Percentiles rank a stretch among this genome's conserved stretches.
phyloP scores from a whole-genome alignment of 2,888 invertebrate species.

The Cheilosia soror region DNA sequence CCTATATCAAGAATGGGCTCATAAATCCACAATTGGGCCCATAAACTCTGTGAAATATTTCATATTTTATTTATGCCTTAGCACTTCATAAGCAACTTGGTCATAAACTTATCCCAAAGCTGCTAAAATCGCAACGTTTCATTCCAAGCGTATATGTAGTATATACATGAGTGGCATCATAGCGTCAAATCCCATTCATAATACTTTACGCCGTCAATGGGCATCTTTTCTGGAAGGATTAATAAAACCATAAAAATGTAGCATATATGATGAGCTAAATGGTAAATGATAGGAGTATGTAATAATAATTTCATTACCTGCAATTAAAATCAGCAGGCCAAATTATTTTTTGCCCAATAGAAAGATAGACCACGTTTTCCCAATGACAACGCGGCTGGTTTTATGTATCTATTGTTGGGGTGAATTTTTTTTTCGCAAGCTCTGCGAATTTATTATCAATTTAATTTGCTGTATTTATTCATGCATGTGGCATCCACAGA shows the following conservation, averaged over 20 bases:
- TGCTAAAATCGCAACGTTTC: constrained; percentile 19
- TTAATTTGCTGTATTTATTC: constrained; percentile 53
- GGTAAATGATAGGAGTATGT: not conserved
- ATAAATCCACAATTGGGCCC: constrained; percentile 39
- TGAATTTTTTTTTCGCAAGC: constrained; percentile 33
- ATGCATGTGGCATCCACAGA: constrained; percentile 53
- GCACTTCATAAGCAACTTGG: constrained; percentile 55
- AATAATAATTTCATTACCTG: constrained; percentile 34
- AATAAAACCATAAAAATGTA: constrained; percentile 40
- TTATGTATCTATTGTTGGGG: constrained; percentile 9
- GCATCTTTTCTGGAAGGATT: constrained; percentile 23
- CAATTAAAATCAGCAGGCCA: constrained; percentile 22
- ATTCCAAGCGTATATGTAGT: not conserved
- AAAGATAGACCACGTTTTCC: not conserved
- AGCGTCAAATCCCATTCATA: constrained; percentile 14
- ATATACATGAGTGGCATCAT: not conserved
- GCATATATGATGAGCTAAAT: constrained; percentile 8
- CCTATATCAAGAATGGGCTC: constrained; percentile 19
- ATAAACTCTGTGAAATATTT: constrained; percentile 37
- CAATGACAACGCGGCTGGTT: constrained; percentile 10
- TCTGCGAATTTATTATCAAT: constrained; percentile 57
- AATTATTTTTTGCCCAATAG: not conserved
- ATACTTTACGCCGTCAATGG: not conserved
- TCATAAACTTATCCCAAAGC: constrained; percentile 41
- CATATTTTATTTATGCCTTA: constrained; percentile 41